Percentiles rank a stretch among this genome's conserved stretches.
These are phyloP conservation scores for Tenthredo mesomela DNA, from an alignment of 2,888 invertebrate species.

Conservation along the genomic window DNA sequence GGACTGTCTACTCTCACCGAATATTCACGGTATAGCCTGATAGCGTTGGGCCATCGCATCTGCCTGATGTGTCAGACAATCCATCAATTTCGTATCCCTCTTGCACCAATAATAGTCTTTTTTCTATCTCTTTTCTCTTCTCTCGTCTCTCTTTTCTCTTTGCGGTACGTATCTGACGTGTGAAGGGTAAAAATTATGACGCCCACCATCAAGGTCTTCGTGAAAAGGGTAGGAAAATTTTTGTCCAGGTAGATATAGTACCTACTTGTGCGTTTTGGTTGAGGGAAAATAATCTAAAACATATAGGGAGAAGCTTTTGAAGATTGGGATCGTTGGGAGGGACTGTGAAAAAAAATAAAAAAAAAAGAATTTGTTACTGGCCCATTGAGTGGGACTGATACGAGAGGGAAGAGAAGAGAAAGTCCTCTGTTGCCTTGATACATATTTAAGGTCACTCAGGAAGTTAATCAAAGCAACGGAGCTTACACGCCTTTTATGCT, in stretches of 20 bases:
- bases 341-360: background rate
- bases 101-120: background rate
- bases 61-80: constrained; percentile 43
- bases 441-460: constrained; percentile 51
- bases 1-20: too few species aligned
- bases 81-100: constrained; percentile 33
- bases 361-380: background rate
- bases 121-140: background rate
- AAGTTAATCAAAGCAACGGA: constrained; percentile 52
- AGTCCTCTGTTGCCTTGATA: constrained; percentile 48
- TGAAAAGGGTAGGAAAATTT: constrained; percentile 60
- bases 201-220: constrained; percentile 50
- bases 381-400: constrained; percentile 18
- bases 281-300: background rate
- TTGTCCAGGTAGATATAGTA: constrained; percentile 54
- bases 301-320: background rate
- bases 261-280: background rate
- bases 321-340: background rate
- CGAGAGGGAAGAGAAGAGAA: constrained; percentile 23
- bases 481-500: constrained; percentile 52
- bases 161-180: constrained; percentile 54
- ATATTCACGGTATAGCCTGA: too few species aligned
- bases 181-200: background rate
- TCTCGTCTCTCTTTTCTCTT: constrained; percentile 24
- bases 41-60: constrained; percentile 35